phyloP scores from a whole-genome alignment of 2,888 invertebrate species.

The Muschampia plurimacula region DNA sequence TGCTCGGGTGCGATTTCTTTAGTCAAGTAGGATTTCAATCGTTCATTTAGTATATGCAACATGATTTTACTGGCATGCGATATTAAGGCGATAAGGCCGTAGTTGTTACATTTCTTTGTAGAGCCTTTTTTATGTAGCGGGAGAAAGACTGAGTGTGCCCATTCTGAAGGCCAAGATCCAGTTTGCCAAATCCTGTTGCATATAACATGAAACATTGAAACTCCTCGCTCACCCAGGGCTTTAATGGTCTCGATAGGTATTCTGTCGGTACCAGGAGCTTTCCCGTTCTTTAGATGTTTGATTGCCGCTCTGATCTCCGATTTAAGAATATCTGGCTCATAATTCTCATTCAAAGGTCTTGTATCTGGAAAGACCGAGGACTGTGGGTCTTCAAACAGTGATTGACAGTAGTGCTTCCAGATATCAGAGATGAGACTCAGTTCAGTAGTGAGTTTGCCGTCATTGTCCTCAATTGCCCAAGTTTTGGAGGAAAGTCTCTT shows the following conservation, averaged over 20 bases:
- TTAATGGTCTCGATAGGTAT: not conserved
- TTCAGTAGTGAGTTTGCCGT: constrained; percentile 13
- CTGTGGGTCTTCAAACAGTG: constrained; percentile 19
- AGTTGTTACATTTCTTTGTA: not conserved
- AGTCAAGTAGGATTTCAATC: not conserved
- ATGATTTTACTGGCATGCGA: no score
- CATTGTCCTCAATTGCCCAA: constrained; percentile 21
- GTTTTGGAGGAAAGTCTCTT: constrained; percentile 14
- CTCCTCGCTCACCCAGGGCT: not conserved
- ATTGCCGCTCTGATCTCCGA: constrained; percentile 4
- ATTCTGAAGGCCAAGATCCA: not conserved
- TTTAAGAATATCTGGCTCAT: not conserved
- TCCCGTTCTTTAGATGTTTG: not conserved
- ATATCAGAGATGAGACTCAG: not conserved
- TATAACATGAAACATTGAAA: constrained; percentile 1
- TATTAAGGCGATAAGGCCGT: not conserved
- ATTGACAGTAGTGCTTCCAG: constrained; percentile 23
- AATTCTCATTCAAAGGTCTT: not conserved
- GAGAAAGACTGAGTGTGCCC: not conserved
- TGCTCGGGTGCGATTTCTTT: not conserved
- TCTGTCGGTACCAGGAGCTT: not conserved
- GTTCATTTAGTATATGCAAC: no score
- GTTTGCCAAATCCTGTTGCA: constrained; percentile 2
- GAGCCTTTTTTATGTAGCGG: not conserved
- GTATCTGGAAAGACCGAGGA: constrained; percentile 2